Percentiles rank a stretch among this genome's conserved stretches.
Conservation (phyloP, 2,797 vertebrate genomes). For the Apodemus agrarius region DNA sequence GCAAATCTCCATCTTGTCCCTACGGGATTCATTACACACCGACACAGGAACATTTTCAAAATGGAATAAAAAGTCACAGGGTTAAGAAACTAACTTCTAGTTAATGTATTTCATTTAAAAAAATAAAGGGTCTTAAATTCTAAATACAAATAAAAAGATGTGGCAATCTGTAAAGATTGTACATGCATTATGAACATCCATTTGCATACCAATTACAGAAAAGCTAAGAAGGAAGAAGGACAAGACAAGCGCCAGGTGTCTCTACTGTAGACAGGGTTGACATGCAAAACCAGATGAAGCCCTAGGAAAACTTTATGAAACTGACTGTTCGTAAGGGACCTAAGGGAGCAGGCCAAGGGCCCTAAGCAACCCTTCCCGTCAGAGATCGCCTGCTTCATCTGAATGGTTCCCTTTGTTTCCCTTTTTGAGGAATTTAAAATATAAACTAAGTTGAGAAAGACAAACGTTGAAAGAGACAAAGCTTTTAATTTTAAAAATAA, state of each 20-base stretch:
- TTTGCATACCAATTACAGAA: constrained; percentile 69
- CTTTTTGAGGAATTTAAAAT: constrained; percentile 59
- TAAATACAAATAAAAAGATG: constrained; percentile 72
- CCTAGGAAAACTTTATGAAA: constrained; percentile 40
- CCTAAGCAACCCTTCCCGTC: not conserved
- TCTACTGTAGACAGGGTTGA: constrained; percentile 32
- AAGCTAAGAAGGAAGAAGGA: not conserved
- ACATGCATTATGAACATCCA: constrained; percentile 37
- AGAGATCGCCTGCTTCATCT: not conserved
- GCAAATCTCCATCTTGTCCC: constrained; percentile 83
- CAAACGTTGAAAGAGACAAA: constrained; percentile 55
- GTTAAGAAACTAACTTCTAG: constrained; percentile 73
- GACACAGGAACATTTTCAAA: constrained; percentile 79
- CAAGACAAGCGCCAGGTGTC: not conserved
- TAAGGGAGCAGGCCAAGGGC: constrained; percentile 41
- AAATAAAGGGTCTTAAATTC: constrained; percentile 65
- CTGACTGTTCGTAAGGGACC: not conserved
- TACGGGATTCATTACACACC: constrained; percentile 77
- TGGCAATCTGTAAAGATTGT: constrained; percentile 52
- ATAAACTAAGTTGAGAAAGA: constrained; percentile 47
- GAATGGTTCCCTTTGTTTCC: constrained; percentile 28
- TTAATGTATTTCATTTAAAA: constrained; percentile 81
- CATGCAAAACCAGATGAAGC: constrained; percentile 22
- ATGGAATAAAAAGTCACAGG: constrained; percentile 77
- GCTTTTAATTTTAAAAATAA: constrained; percentile 47